Evolutionary conservation across 2,888 invertebrate species (phyloP).

Genomic region (Halictus quadricinctus): DNA sequence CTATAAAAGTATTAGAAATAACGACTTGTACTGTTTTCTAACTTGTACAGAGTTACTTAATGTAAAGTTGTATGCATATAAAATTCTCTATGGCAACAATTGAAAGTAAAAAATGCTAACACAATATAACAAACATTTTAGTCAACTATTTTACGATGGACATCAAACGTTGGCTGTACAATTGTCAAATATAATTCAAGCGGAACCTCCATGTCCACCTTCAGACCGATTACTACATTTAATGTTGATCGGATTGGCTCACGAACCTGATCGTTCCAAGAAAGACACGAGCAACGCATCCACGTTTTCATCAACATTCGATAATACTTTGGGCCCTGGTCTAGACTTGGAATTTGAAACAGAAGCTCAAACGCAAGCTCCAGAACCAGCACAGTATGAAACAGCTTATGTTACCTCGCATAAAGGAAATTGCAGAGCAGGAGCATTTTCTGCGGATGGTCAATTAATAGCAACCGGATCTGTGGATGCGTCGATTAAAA

Average conservation of each 20-base stretch:
- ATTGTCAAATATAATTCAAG: slow-evolving; percentile 92
- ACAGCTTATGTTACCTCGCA: slow-evolving; percentile 99
- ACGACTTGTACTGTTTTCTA: background rate
- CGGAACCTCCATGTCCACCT: slow-evolving; percentile 97
- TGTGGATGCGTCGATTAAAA: slow-evolving; percentile 99
- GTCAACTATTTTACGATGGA: slow-evolving; percentile 99
- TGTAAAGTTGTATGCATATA: background rate
- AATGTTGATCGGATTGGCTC: slow-evolving; percentile 92
- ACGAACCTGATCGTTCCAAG: slow-evolving; percentile 89
- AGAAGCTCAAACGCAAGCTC: slow-evolving; percentile 95
- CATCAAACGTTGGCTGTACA: slow-evolving; percentile 95
- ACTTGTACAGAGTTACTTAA: background rate
- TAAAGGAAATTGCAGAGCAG: slow-evolving; percentile 97
- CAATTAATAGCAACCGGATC: slow-evolving; percentile 98
- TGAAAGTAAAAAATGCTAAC: background rate
- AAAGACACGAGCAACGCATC: slow-evolving; percentile 84
- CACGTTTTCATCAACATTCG: slow-evolving; percentile 85
- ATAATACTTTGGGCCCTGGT: slow-evolving; percentile 88
- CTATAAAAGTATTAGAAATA: background rate
- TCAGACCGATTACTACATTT: slow-evolving; percentile 96
- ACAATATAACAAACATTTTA: slow-evolving; percentile 82
- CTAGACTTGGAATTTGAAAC: slow-evolving; percentile 97
- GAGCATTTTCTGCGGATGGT: slow-evolving; percentile 97
- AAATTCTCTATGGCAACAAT: background rate
- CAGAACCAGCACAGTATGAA: slow-evolving; percentile 98